Percentiles rank a stretch among this genome's conserved stretches.
Conservation (phyloP, 2,113 vertebrate genomes). For the Orientallactaga bullata region DNA sequence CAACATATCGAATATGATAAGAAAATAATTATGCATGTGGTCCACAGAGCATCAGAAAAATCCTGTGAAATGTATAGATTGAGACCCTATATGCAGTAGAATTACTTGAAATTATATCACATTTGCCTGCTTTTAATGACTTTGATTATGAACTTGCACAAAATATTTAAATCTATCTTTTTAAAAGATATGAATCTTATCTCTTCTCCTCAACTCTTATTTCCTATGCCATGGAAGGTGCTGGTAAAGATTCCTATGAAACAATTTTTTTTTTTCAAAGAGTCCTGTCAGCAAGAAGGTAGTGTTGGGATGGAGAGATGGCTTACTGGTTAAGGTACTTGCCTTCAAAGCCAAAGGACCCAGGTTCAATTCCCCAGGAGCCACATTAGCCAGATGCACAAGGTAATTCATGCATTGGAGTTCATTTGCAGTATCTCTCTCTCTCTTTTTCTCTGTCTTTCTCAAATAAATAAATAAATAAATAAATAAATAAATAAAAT, state of each 20-base stretch:
- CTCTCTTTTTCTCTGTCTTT: no score
- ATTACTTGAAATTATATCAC: conserved; percentile 24
- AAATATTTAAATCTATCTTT: background rate
- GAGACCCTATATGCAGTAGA: background rate
- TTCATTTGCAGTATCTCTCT: no score
- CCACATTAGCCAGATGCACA: no score
- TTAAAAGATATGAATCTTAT: background rate
- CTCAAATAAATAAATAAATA: no score
- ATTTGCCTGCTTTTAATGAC: conserved; percentile 31
- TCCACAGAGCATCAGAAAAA: conserved; percentile 49
- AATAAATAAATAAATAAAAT: no score
- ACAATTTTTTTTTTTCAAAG: background rate
- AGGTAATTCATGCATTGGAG: no score
- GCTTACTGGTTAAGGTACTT: no score
- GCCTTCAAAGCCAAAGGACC: no score
- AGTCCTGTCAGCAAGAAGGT: background rate
- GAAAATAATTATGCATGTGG: conserved; percentile 43
- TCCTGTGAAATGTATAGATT: conserved; percentile 61
- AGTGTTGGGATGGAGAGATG: background rate
- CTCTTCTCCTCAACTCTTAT: background rate
- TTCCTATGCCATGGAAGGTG: background rate
- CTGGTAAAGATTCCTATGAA: background rate
- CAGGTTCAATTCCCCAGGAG: no score
- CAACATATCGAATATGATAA: conserved; percentile 56
- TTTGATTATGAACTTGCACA: conserved; percentile 13